Percentiles rank a stretch among this genome's conserved stretches.
Conservation (phyloP, 2,797 vertebrate genomes). For the Cossypha dichroa region DNA sequence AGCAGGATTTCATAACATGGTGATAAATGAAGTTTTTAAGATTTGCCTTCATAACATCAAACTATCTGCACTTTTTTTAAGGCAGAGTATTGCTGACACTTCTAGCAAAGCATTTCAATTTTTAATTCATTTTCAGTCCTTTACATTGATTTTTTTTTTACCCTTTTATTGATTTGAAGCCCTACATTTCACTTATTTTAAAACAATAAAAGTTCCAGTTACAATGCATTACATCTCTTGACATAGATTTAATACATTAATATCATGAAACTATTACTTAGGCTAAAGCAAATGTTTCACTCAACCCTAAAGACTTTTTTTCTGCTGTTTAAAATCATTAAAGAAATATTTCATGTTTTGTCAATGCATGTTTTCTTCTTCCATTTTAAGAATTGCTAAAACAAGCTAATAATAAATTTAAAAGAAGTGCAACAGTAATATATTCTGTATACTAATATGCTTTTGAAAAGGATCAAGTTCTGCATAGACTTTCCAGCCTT, state of each 20-base stretch:
- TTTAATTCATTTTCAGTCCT: neutral
- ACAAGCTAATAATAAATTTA: neutral
- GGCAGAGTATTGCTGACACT: neutral
- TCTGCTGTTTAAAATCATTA: neutral
- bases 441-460: neutral
- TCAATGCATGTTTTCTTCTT: neutral
- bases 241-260: neutral
- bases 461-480: neutral
- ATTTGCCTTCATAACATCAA: neutral
- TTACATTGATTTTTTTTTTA: neutral
- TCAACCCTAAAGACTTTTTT: neutral
- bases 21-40: neutral
- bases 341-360: neutral
- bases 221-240: neutral
- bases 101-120: neutral
- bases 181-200: neutral
- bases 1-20: rapidly evolving
- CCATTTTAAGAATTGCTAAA: neutral
- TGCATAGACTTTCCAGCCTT: neutral
- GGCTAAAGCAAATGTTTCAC: neutral
- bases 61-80: neutral
- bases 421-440: neutral
- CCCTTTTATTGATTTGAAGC: neutral
- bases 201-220: neutral
- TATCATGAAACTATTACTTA: neutral